phyloP scores from a whole-genome alignment of 2,888 invertebrate species.

The Caenorhabditis zanzibari region DNA sequence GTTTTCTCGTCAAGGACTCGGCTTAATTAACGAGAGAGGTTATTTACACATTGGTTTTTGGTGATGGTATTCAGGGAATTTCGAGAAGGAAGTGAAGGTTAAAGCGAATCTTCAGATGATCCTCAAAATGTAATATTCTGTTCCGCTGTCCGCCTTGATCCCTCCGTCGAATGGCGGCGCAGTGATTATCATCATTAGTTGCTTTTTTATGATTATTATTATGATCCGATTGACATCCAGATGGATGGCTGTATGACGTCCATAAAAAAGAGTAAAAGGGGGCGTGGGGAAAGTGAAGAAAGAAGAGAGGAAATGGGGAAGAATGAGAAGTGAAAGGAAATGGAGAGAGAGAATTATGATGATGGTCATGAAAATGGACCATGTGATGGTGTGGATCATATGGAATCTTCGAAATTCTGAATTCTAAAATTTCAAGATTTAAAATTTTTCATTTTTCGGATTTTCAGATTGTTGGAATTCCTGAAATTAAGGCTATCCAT shows the following conservation, averaged over 20 bases:
- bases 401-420: neutral
- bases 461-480: too few species aligned
- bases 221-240: constrained; percentile 7
- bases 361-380: neutral
- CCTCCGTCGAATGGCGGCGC: neutral
- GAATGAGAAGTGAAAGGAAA: neutral
- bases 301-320: neutral
- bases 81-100: neutral
- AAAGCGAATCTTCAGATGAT: neutral
- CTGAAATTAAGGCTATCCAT: too few species aligned
- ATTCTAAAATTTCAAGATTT: neutral
- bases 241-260: constrained; percentile 10
- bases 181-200: constrained; percentile 39
- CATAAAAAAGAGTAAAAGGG: constrained; percentile 7
- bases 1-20: constrained; percentile 5
- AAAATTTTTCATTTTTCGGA: too few species aligned
- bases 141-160: constrained; percentile 9
- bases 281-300: neutral
- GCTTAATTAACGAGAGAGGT: neutral
- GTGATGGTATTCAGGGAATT: constrained; percentile 11
- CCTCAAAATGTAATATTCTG: constrained; percentile 11
- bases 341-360: neutral
- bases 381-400: neutral
- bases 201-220: constrained; percentile 43
- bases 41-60: constrained; percentile 31